Conservation (phyloP, 2,797 vertebrate species). For the Numenius phaeopus region DNA sequence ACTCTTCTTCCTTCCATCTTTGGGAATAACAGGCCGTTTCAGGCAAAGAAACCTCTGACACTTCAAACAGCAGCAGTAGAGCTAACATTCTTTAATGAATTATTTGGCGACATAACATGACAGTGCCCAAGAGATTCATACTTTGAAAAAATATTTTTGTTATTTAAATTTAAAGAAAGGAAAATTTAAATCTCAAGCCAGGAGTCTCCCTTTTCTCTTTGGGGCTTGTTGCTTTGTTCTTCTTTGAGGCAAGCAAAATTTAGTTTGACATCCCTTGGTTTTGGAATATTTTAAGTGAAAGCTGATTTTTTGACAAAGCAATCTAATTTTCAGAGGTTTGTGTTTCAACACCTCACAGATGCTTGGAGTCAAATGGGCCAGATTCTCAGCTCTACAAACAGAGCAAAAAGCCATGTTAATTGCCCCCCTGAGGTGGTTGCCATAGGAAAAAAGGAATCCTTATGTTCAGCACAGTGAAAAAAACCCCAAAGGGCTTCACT, state of each 20-base stretch:
- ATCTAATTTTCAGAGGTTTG: not conserved
- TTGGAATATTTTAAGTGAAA: constrained; percentile 4
- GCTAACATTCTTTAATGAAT: constrained; percentile 14
- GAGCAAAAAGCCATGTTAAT: not conserved
- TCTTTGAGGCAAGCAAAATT: not conserved
- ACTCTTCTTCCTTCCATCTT: not conserved
- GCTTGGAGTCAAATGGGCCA: not conserved
- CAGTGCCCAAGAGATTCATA: not conserved
- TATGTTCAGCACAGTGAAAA: not conserved
- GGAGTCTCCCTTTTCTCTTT: not conserved
- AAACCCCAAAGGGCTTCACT: not conserved
- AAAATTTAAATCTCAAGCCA: not conserved
- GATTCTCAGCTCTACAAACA: not conserved
- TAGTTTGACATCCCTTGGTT: not conserved
- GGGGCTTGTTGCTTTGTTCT: not conserved
- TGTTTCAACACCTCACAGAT: not conserved
- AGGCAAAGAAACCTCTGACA: constrained; percentile 17
- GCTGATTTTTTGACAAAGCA: not conserved
- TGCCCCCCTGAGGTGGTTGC: not conserved
- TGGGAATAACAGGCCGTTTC: not conserved
- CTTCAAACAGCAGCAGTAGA: constrained; percentile 28
- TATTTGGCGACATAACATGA: not conserved
- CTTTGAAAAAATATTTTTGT: constrained; percentile 34
- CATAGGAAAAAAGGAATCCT: not conserved
- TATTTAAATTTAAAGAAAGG: constrained; percentile 28